Evolutionary conservation across 2,113 vertebrate genomes (phyloP).

Genomic region (Dolichallabes microphthalmus): DNA sequence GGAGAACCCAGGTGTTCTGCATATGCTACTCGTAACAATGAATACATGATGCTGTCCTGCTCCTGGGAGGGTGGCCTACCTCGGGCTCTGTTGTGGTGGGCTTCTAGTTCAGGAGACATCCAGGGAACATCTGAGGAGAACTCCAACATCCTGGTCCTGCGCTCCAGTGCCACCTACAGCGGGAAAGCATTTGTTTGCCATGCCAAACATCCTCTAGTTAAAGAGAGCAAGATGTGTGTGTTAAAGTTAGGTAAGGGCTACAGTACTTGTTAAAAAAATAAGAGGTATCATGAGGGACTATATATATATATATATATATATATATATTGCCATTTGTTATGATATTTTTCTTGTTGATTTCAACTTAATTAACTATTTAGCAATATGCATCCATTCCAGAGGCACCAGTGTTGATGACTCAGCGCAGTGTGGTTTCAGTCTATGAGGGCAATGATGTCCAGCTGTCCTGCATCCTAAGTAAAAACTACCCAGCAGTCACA

Average conservation of each 20-base stretch:
- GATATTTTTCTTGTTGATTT: not conserved
- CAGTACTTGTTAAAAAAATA: not conserved
- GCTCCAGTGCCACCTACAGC: conserved; percentile 60
- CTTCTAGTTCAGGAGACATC: conserved; percentile 55
- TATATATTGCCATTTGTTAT: not conserved
- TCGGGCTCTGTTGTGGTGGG: conserved; percentile 76
- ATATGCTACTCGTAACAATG: conserved; percentile 68
- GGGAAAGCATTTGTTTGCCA: conserved; percentile 76
- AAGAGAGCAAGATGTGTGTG: conserved; percentile 65
- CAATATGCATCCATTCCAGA: conserved; percentile 62
- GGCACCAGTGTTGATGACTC: conserved; percentile 74
- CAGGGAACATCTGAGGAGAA: conserved; percentile 67
- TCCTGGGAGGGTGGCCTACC: conserved; percentile 81
- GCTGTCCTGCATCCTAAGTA: conserved; percentile 73
- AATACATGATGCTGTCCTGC: conserved; percentile 81
- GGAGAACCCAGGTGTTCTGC: conserved; percentile 74
- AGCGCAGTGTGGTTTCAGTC: conserved; percentile 71
- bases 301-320: not conserved
- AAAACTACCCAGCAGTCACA: conserved; percentile 60
- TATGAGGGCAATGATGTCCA: conserved; percentile 78
- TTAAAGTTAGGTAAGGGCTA: conserved; percentile 76
- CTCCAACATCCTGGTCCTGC: conserved; percentile 71
- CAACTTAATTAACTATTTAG: not conserved
- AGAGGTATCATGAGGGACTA: not conserved
- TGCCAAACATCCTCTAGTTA: conserved; percentile 75